Conservation (phyloP, 92 coral and sea anemone species). For the Parazoanthus atlanticus region DNA sequence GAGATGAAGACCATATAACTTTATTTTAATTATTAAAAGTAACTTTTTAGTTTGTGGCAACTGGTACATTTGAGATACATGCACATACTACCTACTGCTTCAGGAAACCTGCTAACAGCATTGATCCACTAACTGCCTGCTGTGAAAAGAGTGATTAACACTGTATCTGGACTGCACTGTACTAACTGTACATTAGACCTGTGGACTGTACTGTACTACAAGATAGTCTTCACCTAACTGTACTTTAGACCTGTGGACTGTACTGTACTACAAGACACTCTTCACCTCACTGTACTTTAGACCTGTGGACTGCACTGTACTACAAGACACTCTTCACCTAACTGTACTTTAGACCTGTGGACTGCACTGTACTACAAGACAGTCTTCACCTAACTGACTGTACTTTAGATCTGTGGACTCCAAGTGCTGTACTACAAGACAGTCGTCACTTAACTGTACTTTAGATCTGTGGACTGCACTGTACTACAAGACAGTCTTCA, state of each 20-base stretch:
- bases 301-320: too few species aligned
- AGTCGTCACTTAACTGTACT: neutral
- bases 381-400: too few species aligned
- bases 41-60: neutral
- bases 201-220: neutral
- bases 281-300: too few species aligned
- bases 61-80: neutral
- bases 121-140: slow-evolving; percentile 12
- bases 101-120: neutral
- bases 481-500: neutral
- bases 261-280: too few species aligned
- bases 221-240: neutral
- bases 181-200: neutral
- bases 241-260: neutral
- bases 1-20: too few species aligned
- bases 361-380: neutral
- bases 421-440: neutral
- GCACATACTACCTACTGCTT: neutral
- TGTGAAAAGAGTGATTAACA: neutral
- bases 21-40: neutral
- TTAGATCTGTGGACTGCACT: neutral
- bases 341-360: neutral
- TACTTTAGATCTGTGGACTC: neutral
- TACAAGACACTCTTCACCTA: neutral
- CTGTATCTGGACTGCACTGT: neutral